These are phyloP conservation scores for Onychomys leucogaster DNA, from an alignment of 2,797 vertebrate genomes.

Conservation along the genomic window DNA sequence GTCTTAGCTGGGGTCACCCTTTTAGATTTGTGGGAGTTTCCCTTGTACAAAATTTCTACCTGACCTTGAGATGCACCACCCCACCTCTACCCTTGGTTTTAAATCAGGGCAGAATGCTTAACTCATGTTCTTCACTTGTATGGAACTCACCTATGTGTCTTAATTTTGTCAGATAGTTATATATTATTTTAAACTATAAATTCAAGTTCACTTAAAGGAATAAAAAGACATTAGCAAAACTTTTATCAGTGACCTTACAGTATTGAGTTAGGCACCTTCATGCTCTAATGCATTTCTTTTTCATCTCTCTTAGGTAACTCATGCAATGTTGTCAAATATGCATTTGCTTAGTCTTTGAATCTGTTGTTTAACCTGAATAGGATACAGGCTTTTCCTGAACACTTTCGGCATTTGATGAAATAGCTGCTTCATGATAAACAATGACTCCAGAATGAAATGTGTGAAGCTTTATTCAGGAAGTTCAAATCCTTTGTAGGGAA, in stretches of 20 bases:
- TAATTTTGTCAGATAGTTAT: background rate
- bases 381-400: slow-evolving; percentile 27
- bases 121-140: background rate
- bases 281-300: background rate
- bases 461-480: background rate
- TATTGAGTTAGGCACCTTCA: background rate
- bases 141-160: background rate
- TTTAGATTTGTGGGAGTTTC: background rate
- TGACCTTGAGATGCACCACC: background rate
- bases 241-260: background rate
- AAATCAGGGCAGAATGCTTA: background rate
- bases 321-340: background rate
- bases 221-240: background rate
- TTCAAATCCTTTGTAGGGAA: background rate
- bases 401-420: background rate
- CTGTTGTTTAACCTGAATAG: background rate
- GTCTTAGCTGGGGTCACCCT: background rate
- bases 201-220: background rate
- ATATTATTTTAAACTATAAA: slow-evolving; percentile 7
- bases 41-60: background rate
- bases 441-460: background rate
- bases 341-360: background rate
- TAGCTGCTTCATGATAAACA: background rate
- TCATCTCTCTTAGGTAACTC: background rate
- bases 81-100: background rate